phyloP scores from a whole-genome alignment of 2,113 vertebrate genomes.

The Gorsachius goisagi region DNA sequence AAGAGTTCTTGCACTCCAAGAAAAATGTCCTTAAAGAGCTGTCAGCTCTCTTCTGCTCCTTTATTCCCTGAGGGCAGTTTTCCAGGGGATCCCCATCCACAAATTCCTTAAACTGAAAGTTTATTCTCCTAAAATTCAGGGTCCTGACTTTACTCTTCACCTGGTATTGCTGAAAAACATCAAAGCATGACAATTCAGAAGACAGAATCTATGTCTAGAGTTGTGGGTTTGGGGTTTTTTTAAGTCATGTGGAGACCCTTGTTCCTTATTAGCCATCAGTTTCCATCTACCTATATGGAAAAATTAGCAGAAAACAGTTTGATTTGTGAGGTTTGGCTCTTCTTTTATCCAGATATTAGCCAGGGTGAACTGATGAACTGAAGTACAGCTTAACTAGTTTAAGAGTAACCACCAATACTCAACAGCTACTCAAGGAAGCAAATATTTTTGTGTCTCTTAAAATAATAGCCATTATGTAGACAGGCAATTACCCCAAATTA shows the following conservation, averaged over 20 bases:
- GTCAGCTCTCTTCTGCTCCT: background rate
- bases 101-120: background rate
- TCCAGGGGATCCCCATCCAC: background rate
- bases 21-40: background rate
- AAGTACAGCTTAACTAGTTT: background rate
- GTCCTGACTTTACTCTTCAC: background rate
- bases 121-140: background rate
- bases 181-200: background rate
- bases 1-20: too few relatives aligned
- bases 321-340: rapidly evolving
- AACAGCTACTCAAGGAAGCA: background rate
- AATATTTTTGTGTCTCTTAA: background rate
- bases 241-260: background rate
- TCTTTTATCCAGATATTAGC: background rate
- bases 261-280: background rate
- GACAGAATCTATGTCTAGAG: background rate
- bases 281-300: background rate
- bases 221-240: background rate
- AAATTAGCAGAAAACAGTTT: background rate
- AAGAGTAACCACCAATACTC: background rate
- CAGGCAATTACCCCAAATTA: background rate
- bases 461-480: background rate
- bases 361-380: background rate
- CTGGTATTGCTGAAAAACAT: background rate
- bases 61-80: background rate